Percentiles rank a stretch among this genome's conserved stretches.
phyloP scores from a whole-genome alignment of 2,113 vertebrate genomes.

The Aptenodytes patagonicus region DNA sequence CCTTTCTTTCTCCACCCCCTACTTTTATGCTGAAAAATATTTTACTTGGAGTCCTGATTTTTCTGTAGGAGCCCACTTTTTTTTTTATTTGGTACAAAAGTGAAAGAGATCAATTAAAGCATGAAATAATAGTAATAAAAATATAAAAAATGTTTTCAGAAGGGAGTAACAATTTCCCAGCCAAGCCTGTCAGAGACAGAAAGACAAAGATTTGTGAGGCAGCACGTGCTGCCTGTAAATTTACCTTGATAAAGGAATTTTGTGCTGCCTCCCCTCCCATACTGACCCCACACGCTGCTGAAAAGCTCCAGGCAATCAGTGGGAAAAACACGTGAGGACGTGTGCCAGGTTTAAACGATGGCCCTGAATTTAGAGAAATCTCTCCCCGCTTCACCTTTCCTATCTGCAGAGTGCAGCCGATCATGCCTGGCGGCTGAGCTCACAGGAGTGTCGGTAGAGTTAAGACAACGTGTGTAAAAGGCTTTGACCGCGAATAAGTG shows the following conservation, averaged over 20 bases:
- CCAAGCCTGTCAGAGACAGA: too few species aligned
- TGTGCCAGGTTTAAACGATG: neutral
- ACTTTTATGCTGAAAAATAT: neutral
- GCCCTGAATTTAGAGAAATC: too few species aligned
- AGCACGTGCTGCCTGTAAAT: neutral
- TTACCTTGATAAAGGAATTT: neutral
- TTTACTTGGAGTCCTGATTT: neutral
- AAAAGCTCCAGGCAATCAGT: neutral
- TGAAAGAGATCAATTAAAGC: neutral
- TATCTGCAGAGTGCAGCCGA: neutral
- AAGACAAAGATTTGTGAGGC: neutral
- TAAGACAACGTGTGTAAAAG: neutral
- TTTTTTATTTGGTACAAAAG: neutral
- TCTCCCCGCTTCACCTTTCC: neutral
- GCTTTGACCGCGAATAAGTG: neutral
- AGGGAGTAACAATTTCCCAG: too few species aligned
- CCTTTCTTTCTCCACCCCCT: neutral
- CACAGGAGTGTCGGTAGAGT: neutral
- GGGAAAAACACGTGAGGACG: neutral
- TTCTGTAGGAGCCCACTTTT: neutral
- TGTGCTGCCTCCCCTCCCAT: accelerated
- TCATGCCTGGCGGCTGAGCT: neutral
- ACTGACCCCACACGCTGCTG: accelerated
- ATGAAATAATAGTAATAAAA: neutral
- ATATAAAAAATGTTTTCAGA: neutral